A percentile compares a stretch with the other conserved stretches of the same genome.
phyloP scores from a whole-genome alignment of 2,113 vertebrate species.

The Vimba vimba region DNA sequence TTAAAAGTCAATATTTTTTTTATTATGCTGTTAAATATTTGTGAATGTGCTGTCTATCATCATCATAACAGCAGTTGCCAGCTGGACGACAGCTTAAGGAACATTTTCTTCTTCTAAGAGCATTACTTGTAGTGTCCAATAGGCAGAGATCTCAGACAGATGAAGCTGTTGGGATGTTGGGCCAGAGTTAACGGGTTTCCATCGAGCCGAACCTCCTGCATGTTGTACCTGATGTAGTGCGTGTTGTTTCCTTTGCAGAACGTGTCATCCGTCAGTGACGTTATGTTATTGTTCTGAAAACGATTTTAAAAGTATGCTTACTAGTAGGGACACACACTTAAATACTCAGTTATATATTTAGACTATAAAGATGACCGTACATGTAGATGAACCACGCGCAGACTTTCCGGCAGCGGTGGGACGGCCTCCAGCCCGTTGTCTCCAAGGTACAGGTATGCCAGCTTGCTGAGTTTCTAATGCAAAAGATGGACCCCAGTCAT shows the following conservation, averaged over 20 bases:
- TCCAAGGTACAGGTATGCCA: conserved; percentile 88
- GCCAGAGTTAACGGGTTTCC: conserved; percentile 86
- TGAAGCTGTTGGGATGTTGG: conserved; percentile 87
- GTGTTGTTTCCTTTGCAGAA: conserved; percentile 91
- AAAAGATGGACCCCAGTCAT: not conserved
- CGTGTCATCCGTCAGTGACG: conserved; percentile 84
- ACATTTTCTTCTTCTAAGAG: conserved; percentile 7
- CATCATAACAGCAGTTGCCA: conserved; percentile 18
- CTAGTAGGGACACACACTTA: not conserved
- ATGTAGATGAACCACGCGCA: conserved; percentile 90
- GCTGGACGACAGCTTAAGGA: not conserved
- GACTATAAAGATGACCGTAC: conserved; percentile 68
- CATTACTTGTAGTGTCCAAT: conserved; percentile 84
- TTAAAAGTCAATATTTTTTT: not conserved
- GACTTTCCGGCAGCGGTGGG: conserved; percentile 88
- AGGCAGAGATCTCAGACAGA: conserved; percentile 85
- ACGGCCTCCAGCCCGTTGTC: conserved; percentile 88
- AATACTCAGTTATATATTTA: not conserved
- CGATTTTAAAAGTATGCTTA: not conserved
- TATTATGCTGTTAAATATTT: conserved; percentile 28
- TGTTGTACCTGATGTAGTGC: conserved; percentile 80
- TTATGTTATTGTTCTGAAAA: conserved; percentile 90
- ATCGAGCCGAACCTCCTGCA: conserved; percentile 88
- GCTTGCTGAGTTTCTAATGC: conserved; percentile 82
- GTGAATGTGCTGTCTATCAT: conserved; percentile 17